phyloP scores from a whole-genome alignment of 2,888 invertebrate genomes.

The Scaptomyza cyrtandrae region DNA sequence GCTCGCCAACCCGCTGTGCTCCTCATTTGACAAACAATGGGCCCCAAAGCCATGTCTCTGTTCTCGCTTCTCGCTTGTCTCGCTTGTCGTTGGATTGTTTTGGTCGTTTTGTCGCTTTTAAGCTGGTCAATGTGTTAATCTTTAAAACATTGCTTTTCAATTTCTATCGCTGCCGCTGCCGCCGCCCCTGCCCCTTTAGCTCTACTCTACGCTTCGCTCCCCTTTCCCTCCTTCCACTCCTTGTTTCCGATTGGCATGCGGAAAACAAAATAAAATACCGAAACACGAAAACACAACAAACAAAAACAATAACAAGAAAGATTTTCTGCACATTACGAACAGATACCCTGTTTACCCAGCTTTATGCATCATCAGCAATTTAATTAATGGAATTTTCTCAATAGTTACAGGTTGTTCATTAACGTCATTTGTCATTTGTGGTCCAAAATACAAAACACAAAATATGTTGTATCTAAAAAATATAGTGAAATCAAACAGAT shows the following conservation, averaged over 20 bases:
- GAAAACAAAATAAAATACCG: conserved; percentile 51
- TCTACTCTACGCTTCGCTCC: background rate
- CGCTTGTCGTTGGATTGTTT: conserved; percentile 1
- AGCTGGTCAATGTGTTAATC: conserved; percentile 62
- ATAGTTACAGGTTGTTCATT: no score
- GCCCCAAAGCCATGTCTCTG: conserved; percentile 26
- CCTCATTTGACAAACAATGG: conserved; percentile 34
- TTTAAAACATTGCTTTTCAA: conserved; percentile 56
- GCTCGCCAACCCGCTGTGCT: conserved; percentile 29
- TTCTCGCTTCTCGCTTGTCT: no score
- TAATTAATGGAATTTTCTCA: no score
- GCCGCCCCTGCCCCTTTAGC: no score
- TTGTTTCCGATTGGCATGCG: conserved; percentile 60
- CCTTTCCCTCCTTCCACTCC: background rate
- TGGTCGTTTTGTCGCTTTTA: conserved; percentile 10
- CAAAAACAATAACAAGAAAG: conserved; percentile 3
- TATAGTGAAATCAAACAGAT: no score
- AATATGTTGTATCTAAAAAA: no score
- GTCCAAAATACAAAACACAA: no score
- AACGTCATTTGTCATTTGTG: no score
- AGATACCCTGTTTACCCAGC: conserved; percentile 2
- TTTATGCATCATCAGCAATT: no score
- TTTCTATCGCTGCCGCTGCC: conserved; percentile 48
- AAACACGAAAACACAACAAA: conserved; percentile 10
- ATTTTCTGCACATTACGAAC: background rate